phyloP scores from a whole-genome alignment of 1,140 invertebrate species.

The Rhyacophila brunnea region DNA sequence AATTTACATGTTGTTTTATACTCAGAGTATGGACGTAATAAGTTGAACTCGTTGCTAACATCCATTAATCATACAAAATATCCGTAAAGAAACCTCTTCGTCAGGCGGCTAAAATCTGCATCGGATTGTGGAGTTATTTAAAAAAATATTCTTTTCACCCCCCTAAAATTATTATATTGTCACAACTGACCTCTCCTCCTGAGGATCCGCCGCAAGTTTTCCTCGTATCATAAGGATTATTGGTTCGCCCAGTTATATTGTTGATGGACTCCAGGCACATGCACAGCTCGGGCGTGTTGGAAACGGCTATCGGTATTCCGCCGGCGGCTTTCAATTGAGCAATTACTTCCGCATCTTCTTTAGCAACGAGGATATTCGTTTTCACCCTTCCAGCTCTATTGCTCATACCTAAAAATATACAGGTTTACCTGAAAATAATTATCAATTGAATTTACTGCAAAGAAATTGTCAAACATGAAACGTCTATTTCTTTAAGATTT shows the following conservation, averaged over 20 bases:
- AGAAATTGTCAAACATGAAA: too few relatives aligned
- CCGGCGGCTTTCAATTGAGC: constrained; percentile 70
- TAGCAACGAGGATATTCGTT: constrained; percentile 57
- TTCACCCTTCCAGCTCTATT: constrained; percentile 56
- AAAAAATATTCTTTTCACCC: background rate
- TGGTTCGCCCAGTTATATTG: constrained; percentile 80
- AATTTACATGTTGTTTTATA: too few relatives aligned
- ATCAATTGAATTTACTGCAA: background rate
- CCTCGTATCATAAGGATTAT: constrained; percentile 84
- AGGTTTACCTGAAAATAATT: background rate
- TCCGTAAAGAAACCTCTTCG: too few relatives aligned
- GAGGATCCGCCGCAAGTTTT: constrained; percentile 77
- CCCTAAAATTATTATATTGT: background rate
- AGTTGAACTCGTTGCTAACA: too few relatives aligned
- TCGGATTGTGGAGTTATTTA: too few relatives aligned
- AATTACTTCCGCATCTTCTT: constrained; percentile 71
- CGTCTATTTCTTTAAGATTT: too few relatives aligned
- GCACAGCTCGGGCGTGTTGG: constrained; percentile 92
- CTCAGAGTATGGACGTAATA: too few relatives aligned
- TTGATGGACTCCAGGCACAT: constrained; percentile 89
- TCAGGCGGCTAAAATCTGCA: too few relatives aligned
- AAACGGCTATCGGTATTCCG: constrained; percentile 84
- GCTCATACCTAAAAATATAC: constrained; percentile 47
- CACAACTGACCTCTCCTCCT: constrained; percentile 68
- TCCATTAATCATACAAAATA: too few relatives aligned